These are phyloP conservation scores for Bucco capensis DNA, from an alignment of 2,113 vertebrate species.

Conservation along the genomic window DNA sequence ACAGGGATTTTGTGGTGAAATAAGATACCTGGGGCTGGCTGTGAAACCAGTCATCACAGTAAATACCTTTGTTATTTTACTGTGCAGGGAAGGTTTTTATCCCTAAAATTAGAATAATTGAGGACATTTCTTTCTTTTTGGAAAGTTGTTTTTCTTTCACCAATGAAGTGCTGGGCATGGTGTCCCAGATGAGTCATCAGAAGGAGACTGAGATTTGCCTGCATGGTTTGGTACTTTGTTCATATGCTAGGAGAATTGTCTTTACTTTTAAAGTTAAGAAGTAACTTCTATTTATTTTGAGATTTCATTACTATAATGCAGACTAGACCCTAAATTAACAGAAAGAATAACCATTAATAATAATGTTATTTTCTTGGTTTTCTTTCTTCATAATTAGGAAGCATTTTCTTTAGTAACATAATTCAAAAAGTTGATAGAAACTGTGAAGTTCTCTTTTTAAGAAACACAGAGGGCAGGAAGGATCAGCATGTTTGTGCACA, in stretches of 20 bases:
- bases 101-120: not conserved
- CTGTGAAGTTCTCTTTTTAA: not conserved
- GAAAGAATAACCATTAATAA: not conserved
- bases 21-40: not conserved
- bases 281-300: not conserved
- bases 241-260: not conserved
- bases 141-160: not conserved
- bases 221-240: not conserved
- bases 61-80: not conserved
- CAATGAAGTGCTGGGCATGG: not conserved
- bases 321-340: not conserved
- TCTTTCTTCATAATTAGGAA: not conserved
- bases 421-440: not conserved
- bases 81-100: not conserved
- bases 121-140: not conserved
- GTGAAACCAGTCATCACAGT: not conserved
- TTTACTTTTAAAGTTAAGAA: not conserved
- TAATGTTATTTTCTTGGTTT: not conserved
- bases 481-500: rapidly evolving
- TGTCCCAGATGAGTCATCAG: not conserved
- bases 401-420: not conserved
- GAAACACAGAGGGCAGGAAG: not conserved
- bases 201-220: not conserved
- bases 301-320: not conserved
- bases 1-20: not conserved